Evolutionary conservation across 1,140 invertebrate species (phyloP).

Genomic region (Battus philenor): DNA sequence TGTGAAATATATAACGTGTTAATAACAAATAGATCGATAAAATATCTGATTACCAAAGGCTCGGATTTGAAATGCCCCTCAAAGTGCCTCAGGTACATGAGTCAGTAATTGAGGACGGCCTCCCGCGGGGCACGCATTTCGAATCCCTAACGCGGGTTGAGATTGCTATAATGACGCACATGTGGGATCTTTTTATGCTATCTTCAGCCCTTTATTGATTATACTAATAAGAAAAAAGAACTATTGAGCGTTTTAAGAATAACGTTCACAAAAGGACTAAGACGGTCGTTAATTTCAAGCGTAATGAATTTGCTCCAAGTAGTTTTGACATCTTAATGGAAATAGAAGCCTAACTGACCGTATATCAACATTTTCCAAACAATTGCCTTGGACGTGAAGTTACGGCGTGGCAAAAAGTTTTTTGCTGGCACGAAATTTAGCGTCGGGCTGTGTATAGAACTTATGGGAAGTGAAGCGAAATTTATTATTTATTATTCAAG

Average conservation of each 20-base stretch:
- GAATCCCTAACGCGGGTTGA: constrained; percentile 34
- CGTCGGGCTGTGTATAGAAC: neutral
- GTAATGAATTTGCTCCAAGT: constrained; percentile 9
- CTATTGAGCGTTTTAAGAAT: neutral
- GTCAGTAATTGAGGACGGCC: constrained; percentile 38
- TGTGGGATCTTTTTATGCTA: constrained; percentile 36
- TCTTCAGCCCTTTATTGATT: constrained; percentile 21
- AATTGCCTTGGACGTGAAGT: constrained; percentile 10
- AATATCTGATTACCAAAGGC: constrained; percentile 10
- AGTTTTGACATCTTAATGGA: constrained; percentile 16
- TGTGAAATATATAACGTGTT: neutral
- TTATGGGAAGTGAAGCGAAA: constrained; percentile 29
- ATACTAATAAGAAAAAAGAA: neutral
- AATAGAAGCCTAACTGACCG: constrained; percentile 10
- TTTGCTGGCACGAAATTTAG: constrained; percentile 4
- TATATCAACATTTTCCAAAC: constrained; percentile 16
- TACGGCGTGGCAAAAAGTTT: constrained; percentile 12
- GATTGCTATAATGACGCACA: constrained; percentile 49
- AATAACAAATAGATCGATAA: constrained; percentile 11
- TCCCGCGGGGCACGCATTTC: constrained; percentile 41
- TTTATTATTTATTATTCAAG: constrained; percentile 66
- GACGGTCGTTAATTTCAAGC: neutral
- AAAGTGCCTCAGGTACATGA: constrained; percentile 29
- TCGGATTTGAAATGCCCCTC: constrained; percentile 10
- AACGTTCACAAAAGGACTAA: neutral